Evolutionary conservation across 2,888 invertebrate genomes (phyloP), one percentile per base, ranked within the genome.

Genomic region (Drosophila quinaria): DNA sequence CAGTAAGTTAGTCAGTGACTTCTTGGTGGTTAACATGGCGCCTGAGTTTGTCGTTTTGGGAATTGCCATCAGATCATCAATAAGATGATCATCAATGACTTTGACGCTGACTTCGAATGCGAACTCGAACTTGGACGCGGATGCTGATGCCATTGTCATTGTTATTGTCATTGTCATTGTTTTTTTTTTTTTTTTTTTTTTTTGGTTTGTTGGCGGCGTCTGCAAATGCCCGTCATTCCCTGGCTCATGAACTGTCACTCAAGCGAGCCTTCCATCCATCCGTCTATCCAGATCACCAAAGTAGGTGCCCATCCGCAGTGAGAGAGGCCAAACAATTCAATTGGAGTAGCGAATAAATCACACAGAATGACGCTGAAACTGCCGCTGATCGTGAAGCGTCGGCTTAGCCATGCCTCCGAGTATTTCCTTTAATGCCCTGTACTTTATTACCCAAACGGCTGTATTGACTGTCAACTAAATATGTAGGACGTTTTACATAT

Each of bases 291-390:
- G 60, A 73, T 65, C 55, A 58, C 63, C 42, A 42, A 60, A 52
- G 60, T 51, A 33, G 60, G 42, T 64, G 74, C 77, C 64, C 54
- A 35, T 54, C 68, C 44, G 56, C 59, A 54, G 50, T 25, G 47
- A 81, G 90, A 84, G 35, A 15, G 63, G 11, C 58, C 47, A 91
- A 92, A 92, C 92, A 92, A 92, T 92, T 92, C 92, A 92, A 92
- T 92, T 91, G 91, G 90, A 91, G 91, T 91, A 91, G 91, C 91
- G 91, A 91, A 92, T 92, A 92, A 92, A 92, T 92, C 91, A 92
- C 91, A 84, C 80, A 79, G 80, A 74, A 50, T 54, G 80, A 73
- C 46, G 73, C 50, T 41, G 39, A 22, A 31, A 33, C 15, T 25
- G 39, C 63, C 47, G 51, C 50, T 76, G 76, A 81, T 84, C 85